Base-by-base conservation (phyloP, 2,113 vertebrate species). In the Plecturocebus donacophilus region DNA sequence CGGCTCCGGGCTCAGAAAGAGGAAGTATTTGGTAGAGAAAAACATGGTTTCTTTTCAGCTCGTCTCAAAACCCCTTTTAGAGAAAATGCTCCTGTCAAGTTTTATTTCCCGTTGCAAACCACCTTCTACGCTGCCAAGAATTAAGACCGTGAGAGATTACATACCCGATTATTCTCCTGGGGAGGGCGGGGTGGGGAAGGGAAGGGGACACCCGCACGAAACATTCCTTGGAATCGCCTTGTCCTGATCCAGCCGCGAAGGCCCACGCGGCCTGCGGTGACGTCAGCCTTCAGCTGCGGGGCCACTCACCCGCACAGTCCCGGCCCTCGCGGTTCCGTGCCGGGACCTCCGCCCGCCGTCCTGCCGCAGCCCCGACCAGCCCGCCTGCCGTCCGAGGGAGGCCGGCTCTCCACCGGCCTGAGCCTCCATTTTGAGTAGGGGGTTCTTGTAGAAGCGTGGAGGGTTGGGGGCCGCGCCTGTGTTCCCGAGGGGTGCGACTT, bases 81-180 rank as follows among this genome's bases (percentile, higher is more conserved):
- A 98, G 98, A 98, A 98, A 98, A 98, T 77, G 87, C 87, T 96
- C 94, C 98, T 98, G 98, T 98, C 98, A 98, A 97, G 94, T 97
- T 98, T 98, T 98, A 98, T 99, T 99, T 99, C 98, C 98, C 97
- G 71, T 97, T 97, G 98, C 98, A 98, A 98, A 98, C 97, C 96
- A 98, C 96, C 95, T 98, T 97, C 96, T 93, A 96, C 66, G 96
- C 94, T 98, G 98, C 97, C 98, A 98, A 96, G 97, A 97, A 96
- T 98, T 98, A 87, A 98, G 96, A 87, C 35, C 14, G 52, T 81
- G 92, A 94, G 82, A 98, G 94, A 97, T 98, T 98, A 97, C 98
- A 98, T 87, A 90, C 68, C 54, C 90, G 91, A 95, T 98, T 97
- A 97, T 98, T 97, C 61, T 45, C 68, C 47, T 68, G 83, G 82